Evolutionary conservation across 2,888 invertebrate species (phyloP).

Genomic region (Eupithecia exiguata): DNA sequence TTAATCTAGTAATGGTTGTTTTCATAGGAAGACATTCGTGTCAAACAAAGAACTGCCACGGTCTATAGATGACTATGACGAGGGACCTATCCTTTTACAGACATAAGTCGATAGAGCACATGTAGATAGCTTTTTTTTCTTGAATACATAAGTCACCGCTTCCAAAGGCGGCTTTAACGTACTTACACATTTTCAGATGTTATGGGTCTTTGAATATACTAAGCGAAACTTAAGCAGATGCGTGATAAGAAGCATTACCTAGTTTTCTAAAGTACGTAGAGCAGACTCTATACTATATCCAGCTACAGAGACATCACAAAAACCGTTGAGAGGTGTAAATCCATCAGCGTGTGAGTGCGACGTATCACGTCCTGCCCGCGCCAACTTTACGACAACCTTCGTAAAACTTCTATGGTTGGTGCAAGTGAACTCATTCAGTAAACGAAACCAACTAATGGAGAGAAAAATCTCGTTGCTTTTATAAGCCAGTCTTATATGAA

Average conservation of each 20-base stretch:
- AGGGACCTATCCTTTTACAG: no score
- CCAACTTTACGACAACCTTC: slow-evolving; percentile 71
- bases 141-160: background rate
- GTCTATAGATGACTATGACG: no score
- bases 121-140: background rate
- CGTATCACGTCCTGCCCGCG: slow-evolving; percentile 72
- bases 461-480: background rate
- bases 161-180: background rate
- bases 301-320: slow-evolving; percentile 58
- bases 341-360: slow-evolving; percentile 71
- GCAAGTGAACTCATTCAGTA: slow-evolving; percentile 38
- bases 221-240: background rate
- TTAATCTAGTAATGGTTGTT: background rate
- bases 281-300: background rate
- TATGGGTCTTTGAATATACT: background rate
- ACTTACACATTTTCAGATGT: background rate
- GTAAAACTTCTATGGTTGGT: slow-evolving; percentile 60
- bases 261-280: background rate
- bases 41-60: no score
- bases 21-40: background rate
- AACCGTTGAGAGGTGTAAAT: slow-evolving; percentile 69
- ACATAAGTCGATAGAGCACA: no score
- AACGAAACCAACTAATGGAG: background rate
- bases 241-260: background rate
- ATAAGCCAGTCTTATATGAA: no score